Percentiles rank a stretch among this genome's conserved stretches.
Conservation (phyloP, 2,888 invertebrate genomes). For the Eilema sororculum region DNA sequence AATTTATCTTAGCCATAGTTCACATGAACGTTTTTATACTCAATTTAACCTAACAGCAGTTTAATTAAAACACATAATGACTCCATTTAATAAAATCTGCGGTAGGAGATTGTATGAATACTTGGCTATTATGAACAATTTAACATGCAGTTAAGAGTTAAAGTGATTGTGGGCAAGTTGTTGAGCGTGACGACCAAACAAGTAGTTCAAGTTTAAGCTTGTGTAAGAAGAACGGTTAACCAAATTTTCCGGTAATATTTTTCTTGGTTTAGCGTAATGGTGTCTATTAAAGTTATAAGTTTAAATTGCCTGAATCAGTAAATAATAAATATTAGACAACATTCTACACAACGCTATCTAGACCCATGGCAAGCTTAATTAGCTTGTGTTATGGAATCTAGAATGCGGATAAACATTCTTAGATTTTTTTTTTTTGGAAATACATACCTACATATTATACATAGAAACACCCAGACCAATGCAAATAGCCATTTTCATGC, state of each 20-base stretch:
- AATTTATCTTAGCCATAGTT: slow-evolving; percentile 43
- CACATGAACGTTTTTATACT: slow-evolving; percentile 29
- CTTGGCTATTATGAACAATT: slow-evolving; percentile 19
- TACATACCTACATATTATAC: too few species aligned
- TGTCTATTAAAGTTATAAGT: not conserved
- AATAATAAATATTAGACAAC: too few species aligned
- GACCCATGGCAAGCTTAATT: too few species aligned
- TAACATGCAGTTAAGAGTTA: slow-evolving; percentile 24
- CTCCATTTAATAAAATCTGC: slow-evolving; percentile 30
- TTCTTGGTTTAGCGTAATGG: not conserved
- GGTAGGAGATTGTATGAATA: slow-evolving; percentile 20
- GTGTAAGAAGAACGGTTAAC: slow-evolving; percentile 13
- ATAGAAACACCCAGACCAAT: too few species aligned
- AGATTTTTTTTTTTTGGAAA: too few species aligned
- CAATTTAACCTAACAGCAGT: slow-evolving; percentile 16
- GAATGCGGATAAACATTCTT: too few species aligned
- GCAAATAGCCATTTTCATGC: too few species aligned
- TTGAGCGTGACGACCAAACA: slow-evolving; percentile 16
- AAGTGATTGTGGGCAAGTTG: slow-evolving; percentile 17
- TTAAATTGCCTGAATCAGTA: not conserved
- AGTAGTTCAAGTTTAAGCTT: slow-evolving; percentile 26
- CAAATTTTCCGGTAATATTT: slow-evolving; percentile 16
- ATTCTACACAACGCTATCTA: too few species aligned
- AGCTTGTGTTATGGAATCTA: too few species aligned
- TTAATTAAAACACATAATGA: slow-evolving; percentile 16